Conservation (phyloP, 2,113 vertebrate genomes). For the Ctenomys sociabilis region DNA sequence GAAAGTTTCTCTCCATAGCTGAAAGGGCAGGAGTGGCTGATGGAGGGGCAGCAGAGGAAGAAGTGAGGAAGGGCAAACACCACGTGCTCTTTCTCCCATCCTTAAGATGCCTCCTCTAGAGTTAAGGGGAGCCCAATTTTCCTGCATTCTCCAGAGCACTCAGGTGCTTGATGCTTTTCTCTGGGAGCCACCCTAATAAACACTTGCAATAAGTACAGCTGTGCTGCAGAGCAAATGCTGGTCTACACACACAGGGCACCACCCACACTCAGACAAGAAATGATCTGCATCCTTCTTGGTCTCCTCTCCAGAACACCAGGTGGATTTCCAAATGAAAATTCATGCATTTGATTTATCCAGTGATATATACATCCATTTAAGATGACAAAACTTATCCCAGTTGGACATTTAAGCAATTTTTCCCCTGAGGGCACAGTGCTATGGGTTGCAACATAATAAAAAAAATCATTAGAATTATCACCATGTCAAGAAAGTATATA, state of each 20-base stretch:
- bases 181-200: not conserved
- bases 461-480: conserved; percentile 25
- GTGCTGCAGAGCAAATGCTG: not conserved
- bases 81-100: not conserved
- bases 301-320: conserved; percentile 15
- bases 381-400: conserved; percentile 50
- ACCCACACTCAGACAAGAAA: not conserved
- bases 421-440: not conserved
- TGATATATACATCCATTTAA: conserved; percentile 38
- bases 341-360: conserved; percentile 41
- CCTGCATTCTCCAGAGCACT: not conserved
- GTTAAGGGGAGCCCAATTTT: not conserved
- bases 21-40: not conserved
- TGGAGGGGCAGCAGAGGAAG: not conserved
- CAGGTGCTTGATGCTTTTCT: not conserved
- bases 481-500: not conserved
- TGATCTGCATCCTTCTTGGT: not conserved
- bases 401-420: not conserved
- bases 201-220: not conserved
- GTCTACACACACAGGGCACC: not conserved
- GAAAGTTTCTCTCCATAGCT: not conserved
- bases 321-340: conserved; percentile 55
- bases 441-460: conserved; percentile 2
- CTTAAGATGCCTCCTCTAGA: too few species aligned
- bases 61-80: too few species aligned